Base-by-base conservation (phyloP, 1,140 invertebrate species). In the Tyrophagus putrescentiae region DNA sequence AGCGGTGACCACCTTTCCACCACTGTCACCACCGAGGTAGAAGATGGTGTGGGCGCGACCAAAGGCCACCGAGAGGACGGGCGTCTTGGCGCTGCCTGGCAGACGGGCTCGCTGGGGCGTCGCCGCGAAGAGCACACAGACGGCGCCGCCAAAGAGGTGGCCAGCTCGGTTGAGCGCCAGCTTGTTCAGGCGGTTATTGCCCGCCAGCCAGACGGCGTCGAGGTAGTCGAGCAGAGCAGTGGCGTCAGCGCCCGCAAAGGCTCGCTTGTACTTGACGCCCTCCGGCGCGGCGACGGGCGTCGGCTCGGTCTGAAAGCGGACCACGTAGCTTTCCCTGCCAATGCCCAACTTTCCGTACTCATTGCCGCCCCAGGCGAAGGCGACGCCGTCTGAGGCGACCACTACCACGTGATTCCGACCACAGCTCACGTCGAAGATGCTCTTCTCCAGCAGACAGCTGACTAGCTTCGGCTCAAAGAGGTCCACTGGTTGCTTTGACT, bases 281-380 rank as follows among this genome's bases (percentile, higher is more conserved):
- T 74, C 71, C 36, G 74, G 70, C 1, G 78, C 65, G n/a, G 69
- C 64, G 6, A 80, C 70, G 56, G 71, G 64, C 31, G 65, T 71
- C 16, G 79, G 79, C 56, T 48, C n/a, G 34, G 18, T 23, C 50
- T 59, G 50, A n/a, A n/a, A n/a, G n/a, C n/a, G n/a, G n/a, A 64
- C 77, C 75, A 31, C 25, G n/a, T 28, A 34, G 61, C 81, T 76
- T 62, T 79, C 74, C 50, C 73, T 74, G 9, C 80, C 81, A 11
- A 80, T 73, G 1, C 82, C 84, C 1, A 85, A 71, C 60, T 80
- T 75, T 1, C 84, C 84, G 60, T 75, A 67, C 36, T 75, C 67
- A 33, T 80, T 81, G 57, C 75, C 72, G 6, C 84, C 84, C 83
- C 84, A 87, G 16, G 79, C 72, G 67, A 79, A 84, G 6, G 84